Evolutionary conservation across 2,888 invertebrate genomes (phyloP), one percentile per base, ranked within the genome.

Genomic region (Eupithecia pulchellata): DNA sequence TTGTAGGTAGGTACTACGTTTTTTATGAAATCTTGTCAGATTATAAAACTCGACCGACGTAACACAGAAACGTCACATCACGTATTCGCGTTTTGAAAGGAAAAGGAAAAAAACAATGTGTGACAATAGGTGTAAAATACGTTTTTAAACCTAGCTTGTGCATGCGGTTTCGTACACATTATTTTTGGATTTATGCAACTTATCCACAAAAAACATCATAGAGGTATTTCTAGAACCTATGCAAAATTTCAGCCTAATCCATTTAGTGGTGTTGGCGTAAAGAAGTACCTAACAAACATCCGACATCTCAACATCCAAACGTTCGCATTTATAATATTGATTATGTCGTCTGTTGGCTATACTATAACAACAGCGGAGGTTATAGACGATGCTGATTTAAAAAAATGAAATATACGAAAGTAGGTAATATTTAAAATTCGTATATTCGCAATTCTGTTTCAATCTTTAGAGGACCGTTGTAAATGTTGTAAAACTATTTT

Each of bases 1-100:
- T 27, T 27, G 27, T 27, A n/a, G n/a, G n/a, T n/a, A n/a, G n/a
- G n/a, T n/a, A 39, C 30, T 4, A 17, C 27, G 55, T 55, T 55
- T 4, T 57, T 27, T 29, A 29, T 17, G 2, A 42, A 57, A 57
- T 57, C 27, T 17, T 57, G 29, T 25, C 55, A 27, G 27, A 57
- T 29, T 57, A 57, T n/a, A 47, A 47, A 32, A 47, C 64, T 32
- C 13, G 30, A 55, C 55, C 13, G 30, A 55, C 55, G 11, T n/a
- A 42, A n/a, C 39, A 5, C n/a, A 5, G 6, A 42, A 42, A 42
- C n/a, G 42, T 42, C 42, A 4, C n/a, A 9, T 27, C 47, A 8
- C n/a, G n/a, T 42, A 20, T 9, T 20, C 42, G 9, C n/a, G n/a
- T 42, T 42, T 42, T n/a, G 0, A 42, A 42, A 42, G n/a, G 17